Conservation (phyloP, 2,113 vertebrate species). For the Mus pahari region DNA sequence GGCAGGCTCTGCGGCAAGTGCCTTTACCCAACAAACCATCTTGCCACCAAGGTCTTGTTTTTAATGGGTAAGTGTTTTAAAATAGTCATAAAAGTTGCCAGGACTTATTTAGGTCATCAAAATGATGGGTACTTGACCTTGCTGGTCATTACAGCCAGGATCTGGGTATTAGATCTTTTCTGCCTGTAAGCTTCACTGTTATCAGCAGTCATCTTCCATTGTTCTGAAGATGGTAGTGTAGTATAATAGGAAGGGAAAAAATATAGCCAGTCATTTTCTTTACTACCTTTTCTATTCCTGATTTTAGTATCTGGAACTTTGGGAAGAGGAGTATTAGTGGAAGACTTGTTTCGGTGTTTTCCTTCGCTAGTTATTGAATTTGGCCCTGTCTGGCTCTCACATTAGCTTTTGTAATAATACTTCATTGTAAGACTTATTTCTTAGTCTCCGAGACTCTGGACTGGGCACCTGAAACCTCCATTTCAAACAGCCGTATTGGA, state of each 20-base stretch:
- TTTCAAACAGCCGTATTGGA: background rate
- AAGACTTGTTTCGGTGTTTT: background rate
- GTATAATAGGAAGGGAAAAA: constrained; percentile 13
- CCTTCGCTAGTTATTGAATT: constrained; percentile 3
- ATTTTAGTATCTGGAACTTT: constrained; percentile 30
- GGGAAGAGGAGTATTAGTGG: constrained; percentile 19
- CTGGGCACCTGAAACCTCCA: background rate
- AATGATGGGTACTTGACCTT: constrained; percentile 16
- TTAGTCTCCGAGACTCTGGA: background rate
- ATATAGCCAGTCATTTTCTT: background rate
- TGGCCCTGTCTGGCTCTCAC: background rate
- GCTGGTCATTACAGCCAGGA: background rate
- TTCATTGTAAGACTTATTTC: background rate
- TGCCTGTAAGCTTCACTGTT: background rate
- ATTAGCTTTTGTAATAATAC: background rate
- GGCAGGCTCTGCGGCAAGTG: background rate
- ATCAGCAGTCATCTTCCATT: background rate
- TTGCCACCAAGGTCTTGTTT: background rate
- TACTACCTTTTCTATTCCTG: background rate
- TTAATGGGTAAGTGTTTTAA: background rate
- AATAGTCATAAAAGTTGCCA: constrained; percentile 27
- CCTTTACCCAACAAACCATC: background rate
- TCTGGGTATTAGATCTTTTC: constrained; percentile 10
- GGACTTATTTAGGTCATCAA: background rate
- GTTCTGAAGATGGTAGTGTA: background rate